Conservation (phyloP, 2,113 vertebrate species). For the Zapornia atra region DNA sequence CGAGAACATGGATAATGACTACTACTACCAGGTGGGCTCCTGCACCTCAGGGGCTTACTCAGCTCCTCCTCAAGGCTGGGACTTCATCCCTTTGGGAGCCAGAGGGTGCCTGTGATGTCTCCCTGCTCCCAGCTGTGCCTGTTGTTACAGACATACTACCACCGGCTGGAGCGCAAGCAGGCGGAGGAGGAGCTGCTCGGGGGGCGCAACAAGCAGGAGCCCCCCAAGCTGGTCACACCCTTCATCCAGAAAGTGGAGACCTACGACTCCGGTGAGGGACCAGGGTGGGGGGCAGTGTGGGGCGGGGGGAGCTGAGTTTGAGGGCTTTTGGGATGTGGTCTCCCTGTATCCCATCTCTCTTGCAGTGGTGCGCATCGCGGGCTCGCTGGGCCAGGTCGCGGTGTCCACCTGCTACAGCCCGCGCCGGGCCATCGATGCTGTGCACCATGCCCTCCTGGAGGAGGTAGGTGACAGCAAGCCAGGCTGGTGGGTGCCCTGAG, state of each 20-base stretch:
- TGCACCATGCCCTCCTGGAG: constrained; percentile 78
- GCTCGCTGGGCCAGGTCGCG: constrained; percentile 92
- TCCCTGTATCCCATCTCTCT: neutral
- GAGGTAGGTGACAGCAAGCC: constrained; percentile 74
- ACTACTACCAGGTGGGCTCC: constrained; percentile 91
- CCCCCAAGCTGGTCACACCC: constrained; percentile 88
- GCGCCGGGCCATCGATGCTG: constrained; percentile 90
- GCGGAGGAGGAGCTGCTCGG: constrained; percentile 85
- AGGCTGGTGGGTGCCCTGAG: accelerated
- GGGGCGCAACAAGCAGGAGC: constrained; percentile 80
- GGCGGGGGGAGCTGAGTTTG: accelerated
- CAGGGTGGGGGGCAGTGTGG: neutral
- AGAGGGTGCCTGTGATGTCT: neutral
- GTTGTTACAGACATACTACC: constrained; percentile 84
- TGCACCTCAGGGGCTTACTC: neutral
- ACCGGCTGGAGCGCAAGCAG: constrained; percentile 85
- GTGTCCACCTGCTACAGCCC: constrained; percentile 95
- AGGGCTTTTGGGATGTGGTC: accelerated
- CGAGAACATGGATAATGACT: constrained; percentile 90
- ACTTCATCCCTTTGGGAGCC: neutral
- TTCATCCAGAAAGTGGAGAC: constrained; percentile 89
- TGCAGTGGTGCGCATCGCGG: constrained; percentile 91
- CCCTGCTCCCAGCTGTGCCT: neutral
- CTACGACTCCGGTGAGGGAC: constrained; percentile 84
- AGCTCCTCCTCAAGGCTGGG: neutral